These are phyloP conservation scores for Hermetia illucens DNA, from an alignment of 1,140 invertebrate genomes.

Conservation along the genomic window DNA sequence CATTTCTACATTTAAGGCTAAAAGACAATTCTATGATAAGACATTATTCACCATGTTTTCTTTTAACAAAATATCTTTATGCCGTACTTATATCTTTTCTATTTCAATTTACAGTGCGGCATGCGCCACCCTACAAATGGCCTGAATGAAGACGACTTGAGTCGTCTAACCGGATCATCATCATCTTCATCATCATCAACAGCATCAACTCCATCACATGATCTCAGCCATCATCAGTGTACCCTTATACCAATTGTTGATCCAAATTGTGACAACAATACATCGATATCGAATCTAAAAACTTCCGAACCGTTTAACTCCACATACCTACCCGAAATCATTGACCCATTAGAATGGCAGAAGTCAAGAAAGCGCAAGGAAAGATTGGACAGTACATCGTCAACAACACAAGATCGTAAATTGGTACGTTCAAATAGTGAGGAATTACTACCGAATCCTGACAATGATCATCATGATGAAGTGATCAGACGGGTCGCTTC, in stretches of 20 bases:
- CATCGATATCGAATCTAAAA: constrained; percentile 16
- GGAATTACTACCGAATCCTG: constrained; percentile 33
- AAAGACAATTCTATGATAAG: too few relatives aligned
- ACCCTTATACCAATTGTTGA: too few relatives aligned
- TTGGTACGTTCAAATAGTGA: constrained; percentile 63
- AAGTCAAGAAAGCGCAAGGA: constrained; percentile 58
- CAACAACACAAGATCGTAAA: constrained; percentile 52
- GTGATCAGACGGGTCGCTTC: constrained; percentile 46
- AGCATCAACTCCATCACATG: constrained; percentile 18
- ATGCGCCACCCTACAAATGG: constrained; percentile 32
- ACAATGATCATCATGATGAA: constrained; percentile 28
- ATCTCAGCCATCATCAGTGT: constrained; percentile 13
- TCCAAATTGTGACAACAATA: too few relatives aligned
- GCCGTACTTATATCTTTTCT: constrained; percentile 8
- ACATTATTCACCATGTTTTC: too few relatives aligned
- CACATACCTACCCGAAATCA: constrained; percentile 27
- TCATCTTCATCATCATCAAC: constrained; percentile 15
- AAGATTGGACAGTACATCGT: constrained; percentile 49
- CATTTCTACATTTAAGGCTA: too few relatives aligned
- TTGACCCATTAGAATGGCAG: constrained; percentile 27
- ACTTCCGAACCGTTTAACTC: constrained; percentile 28
- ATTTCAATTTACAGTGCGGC: constrained; percentile 24
- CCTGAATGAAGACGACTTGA: constrained; percentile 31
- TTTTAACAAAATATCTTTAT: too few relatives aligned
- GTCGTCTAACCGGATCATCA: constrained; percentile 31